A percentile compares a stretch with the other conserved stretches of the same genome.
Evolutionary conservation across 2,113 vertebrate genomes (phyloP).

Genomic region (Megalops atlanticus): DNA sequence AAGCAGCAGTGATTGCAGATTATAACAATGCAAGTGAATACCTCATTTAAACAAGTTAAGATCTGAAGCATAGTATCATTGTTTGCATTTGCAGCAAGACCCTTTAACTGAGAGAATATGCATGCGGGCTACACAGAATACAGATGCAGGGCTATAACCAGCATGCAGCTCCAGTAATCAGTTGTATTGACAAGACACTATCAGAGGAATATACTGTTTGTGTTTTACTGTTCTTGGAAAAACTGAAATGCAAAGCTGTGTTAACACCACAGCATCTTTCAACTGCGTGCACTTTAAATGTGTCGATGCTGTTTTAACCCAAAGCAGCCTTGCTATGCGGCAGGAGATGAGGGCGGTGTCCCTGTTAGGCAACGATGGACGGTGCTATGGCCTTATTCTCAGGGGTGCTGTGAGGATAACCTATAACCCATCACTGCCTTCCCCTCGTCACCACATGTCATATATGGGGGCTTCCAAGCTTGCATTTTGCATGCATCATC

Average conservation of each 20-base stretch:
- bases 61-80: background rate
- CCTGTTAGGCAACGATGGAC: slow-evolving; percentile 49
- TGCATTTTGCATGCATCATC: slow-evolving; percentile 32
- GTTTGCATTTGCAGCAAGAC: background rate
- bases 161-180: no score
- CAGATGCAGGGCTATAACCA: background rate
- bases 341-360: slow-evolving; percentile 37
- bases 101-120: slow-evolving; percentile 3
- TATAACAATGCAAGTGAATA: slow-evolving; percentile 3
- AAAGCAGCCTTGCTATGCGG: background rate
- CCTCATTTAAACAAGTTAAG: background rate
- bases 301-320: background rate
- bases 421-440: slow-evolving; percentile 35
- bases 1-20: background rate
- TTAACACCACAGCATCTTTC: background rate
- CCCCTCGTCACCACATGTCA: slow-evolving; percentile 43
- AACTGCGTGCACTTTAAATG: background rate
- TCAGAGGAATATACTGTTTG: background rate
- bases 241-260: background rate
- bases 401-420: slow-evolving; percentile 57
- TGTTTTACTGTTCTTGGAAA: slow-evolving; percentile 15
- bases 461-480: slow-evolving; percentile 35
- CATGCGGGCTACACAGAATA: background rate
- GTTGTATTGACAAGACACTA: background rate
- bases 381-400: slow-evolving; percentile 65